Conservation (phyloP, 2,888 invertebrate species). For the Nemurella pictetii region DNA sequence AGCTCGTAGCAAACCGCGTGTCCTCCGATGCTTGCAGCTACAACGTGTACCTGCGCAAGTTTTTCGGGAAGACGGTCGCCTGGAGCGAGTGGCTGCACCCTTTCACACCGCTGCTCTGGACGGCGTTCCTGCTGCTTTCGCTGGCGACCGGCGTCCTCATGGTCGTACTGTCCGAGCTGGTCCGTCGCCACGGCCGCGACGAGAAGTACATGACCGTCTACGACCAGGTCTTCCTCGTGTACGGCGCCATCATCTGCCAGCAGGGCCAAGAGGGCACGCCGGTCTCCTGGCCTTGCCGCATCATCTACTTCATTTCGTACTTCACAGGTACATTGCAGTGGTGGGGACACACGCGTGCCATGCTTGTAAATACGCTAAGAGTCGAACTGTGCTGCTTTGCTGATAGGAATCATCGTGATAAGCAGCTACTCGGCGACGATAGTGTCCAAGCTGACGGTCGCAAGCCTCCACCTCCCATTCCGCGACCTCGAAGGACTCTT, state of each 20-base stretch:
- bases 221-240: not conserved
- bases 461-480: not conserved
- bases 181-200: not conserved
- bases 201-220: not conserved
- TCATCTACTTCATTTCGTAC: not conserved
- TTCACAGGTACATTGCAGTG: not conserved
- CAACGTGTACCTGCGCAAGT: not conserved
- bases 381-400: too few species aligned
- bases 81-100: not conserved
- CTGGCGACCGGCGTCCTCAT: not conserved
- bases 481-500: not conserved
- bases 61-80: not conserved
- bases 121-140: not conserved
- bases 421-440: constrained; percentile 1
- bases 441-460: not conserved
- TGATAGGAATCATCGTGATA: not conserved
- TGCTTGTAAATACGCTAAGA: too few species aligned
- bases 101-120: not conserved
- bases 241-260: not conserved
- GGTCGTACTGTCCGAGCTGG: not conserved
- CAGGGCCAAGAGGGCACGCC: not conserved
- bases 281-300: not conserved
- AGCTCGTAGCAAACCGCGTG: too few species aligned
- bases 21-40: too few species aligned
- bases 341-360: too few species aligned